Conservation (phyloP, 2,797 vertebrate species). For the Sternarchorhynchus goeldii region DNA sequence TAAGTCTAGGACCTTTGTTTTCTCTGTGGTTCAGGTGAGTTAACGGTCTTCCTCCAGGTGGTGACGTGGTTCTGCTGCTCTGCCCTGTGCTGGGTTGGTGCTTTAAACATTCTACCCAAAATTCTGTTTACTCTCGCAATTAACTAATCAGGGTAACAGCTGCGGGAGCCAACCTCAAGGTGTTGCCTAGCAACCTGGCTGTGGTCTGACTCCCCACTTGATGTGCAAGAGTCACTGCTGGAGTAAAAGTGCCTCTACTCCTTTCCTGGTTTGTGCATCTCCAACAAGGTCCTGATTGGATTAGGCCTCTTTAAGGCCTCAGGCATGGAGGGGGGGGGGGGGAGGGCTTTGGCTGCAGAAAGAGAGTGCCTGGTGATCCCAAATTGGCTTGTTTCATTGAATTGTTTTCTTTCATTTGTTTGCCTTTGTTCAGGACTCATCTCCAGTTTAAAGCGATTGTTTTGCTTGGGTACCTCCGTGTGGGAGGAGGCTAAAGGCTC, state of each 20-base stretch:
- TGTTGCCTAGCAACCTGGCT: constrained; percentile 80
- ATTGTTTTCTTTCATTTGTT: not conserved
- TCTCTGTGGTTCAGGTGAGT: not conserved
- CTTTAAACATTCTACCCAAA: constrained; percentile 48
- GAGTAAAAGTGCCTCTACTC: constrained; percentile 73
- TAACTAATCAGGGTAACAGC: constrained; percentile 79
- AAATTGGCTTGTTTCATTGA: no score
- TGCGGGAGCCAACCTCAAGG: constrained; percentile 70
- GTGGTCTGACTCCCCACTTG: constrained; percentile 58
- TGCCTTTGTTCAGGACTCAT: not conserved
- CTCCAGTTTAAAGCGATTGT: not conserved
- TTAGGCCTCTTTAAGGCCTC: constrained; percentile 1
- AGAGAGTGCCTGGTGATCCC: not conserved
- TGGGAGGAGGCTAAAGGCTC: not conserved
- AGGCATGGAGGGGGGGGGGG: not conserved
- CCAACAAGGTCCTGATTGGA: constrained; percentile 16
- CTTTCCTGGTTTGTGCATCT: constrained; percentile 73
- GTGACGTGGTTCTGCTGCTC: constrained; percentile 5
- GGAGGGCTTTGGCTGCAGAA: not conserved
- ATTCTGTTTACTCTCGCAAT: constrained; percentile 72
- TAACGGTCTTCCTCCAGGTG: not conserved
- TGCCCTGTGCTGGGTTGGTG: not conserved
- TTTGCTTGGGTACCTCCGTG: not conserved
- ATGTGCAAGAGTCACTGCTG: constrained; percentile 71
- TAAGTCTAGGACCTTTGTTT: not conserved